Evolutionary conservation across 2,797 vertebrate species (phyloP), one percentile per base, ranked within the genome.

Genomic region (Toxotes lorentzi): DNA sequence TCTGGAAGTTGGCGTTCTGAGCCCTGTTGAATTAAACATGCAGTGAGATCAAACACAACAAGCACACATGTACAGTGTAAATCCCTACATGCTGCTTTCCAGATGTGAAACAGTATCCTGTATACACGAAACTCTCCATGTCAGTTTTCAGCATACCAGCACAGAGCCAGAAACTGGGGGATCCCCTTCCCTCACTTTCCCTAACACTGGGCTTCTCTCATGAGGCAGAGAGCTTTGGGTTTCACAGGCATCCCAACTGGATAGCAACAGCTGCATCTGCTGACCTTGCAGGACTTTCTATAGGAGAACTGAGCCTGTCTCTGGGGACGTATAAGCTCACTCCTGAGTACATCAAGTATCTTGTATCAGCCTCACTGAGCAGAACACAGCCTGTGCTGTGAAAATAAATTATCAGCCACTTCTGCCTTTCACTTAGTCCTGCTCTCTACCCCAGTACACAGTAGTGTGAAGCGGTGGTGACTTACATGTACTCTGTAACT

Each of bases 401-500:
- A 60, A 83, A 76, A 81, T 73, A 70, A 57, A 83, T 65, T 1
- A 72, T 41, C 21, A 21, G 13, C 21, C 66, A 68, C 73, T 68
- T 60, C 59, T 43, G 60, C 47, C 17, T 68, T 53, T 74, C 40
- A 43, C 23, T 65, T 1, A 27, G 3, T 43, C 53, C 4, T 2
- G 7, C 13, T 48, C 47, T 35, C 7, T 30, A n/a, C 17, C 61
- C 6, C 41, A 27, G 34, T 70, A 10, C 17, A 40, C 10, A 27
- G 24, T 0, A 1, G 40, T 21, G 10, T 23, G 7, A 21, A 10
- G 2, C 14, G 16, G 63, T 6, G 56, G 30, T 51, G 69, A 95
- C 98, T 96, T 93, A 99, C 98, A 99, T 99, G 96, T 99, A 99
- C 91, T 99, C 98, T 0, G 98, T 99, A 88, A 99, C 98, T 0